A percentile compares a stretch with the other conserved stretches of the same genome.
Evolutionary conservation across 2,113 vertebrate species (phyloP).

Genomic region (Psammodynastes pulverulentus): DNA sequence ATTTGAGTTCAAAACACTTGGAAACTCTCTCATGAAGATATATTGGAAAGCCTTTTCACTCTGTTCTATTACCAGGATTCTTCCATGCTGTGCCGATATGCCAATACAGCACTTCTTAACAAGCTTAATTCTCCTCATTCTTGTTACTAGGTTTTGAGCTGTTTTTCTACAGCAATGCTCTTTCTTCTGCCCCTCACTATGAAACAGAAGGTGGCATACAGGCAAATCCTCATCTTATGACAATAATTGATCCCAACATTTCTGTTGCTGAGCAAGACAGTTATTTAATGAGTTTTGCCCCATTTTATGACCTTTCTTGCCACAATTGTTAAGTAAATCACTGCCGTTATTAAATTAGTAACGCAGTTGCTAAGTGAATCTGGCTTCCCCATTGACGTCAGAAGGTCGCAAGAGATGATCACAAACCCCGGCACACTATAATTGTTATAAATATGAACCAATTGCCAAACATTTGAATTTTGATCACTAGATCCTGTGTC

Average conservation of each 20-base stretch:
- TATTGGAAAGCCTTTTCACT: not conserved
- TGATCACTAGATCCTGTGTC: too few relatives aligned
- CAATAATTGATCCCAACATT: not conserved
- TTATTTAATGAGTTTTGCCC: not conserved
- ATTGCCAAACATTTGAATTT: too few relatives aligned
- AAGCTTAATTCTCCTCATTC: not conserved
- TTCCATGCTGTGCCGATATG: not conserved
- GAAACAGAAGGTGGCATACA: not conserved
- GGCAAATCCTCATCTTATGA: not conserved
- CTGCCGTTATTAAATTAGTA: too few relatives aligned
- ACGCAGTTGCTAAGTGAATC: too few relatives aligned
- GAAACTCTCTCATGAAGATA: not conserved
- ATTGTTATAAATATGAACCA: not conserved
- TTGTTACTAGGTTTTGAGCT: not conserved
- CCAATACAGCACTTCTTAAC: conserved; percentile 6
- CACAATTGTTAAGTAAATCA: too few relatives aligned
- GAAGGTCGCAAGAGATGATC: too few relatives aligned
- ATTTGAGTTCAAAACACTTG: conserved; percentile 21
- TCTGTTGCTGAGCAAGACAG: not conserved
- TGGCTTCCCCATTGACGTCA: too few relatives aligned
- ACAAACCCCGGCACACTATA: too few relatives aligned
- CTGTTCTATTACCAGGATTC: not conserved
- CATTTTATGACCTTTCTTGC: not conserved
- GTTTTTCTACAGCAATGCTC: not conserved
- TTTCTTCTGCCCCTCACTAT: not conserved